phyloP scores from a whole-genome alignment of 2,888 invertebrate species.

The Octonoba sinensis region DNA sequence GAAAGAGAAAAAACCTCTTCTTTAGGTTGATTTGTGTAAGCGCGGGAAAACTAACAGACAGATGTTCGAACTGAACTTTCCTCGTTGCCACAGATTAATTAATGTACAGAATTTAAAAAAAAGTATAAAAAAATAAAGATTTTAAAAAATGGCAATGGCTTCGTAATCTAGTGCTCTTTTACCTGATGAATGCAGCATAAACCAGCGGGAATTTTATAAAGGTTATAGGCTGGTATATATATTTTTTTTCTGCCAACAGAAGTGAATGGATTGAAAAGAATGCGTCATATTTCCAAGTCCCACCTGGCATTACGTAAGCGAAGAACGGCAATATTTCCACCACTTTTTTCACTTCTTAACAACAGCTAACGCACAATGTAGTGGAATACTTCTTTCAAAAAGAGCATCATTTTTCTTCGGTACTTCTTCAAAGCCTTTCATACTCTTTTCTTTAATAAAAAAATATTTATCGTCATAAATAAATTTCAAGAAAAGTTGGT shows the following conservation, averaged over 20 bases:
- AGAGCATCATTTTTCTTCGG: background rate
- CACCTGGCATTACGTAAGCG: slow-evolving; percentile 10
- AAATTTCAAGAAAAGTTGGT: no score
- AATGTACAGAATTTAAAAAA: no score
- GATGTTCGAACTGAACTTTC: no score
- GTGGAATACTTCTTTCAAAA: slow-evolving; percentile 1
- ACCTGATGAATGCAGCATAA: background rate
- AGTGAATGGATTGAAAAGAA: slow-evolving; percentile 5
- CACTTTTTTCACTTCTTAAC: background rate
- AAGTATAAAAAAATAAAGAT: no score
- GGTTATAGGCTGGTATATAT: background rate
- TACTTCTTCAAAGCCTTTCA: no score
- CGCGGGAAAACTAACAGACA: no score
- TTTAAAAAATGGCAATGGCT: no score
- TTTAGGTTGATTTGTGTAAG: no score
- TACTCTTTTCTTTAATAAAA: no score
- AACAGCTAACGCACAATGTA: background rate
- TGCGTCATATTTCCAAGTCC: slow-evolving; percentile 6
- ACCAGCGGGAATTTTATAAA: background rate
- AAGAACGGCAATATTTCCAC: background rate
- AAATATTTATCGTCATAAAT: no score
- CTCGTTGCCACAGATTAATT: no score
- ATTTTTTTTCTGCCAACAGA: background rate
- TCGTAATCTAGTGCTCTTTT: background rate
- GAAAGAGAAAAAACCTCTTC: no score